phyloP scores from a whole-genome alignment of 2,888 invertebrate species.

The Cylloceria caligata region DNA sequence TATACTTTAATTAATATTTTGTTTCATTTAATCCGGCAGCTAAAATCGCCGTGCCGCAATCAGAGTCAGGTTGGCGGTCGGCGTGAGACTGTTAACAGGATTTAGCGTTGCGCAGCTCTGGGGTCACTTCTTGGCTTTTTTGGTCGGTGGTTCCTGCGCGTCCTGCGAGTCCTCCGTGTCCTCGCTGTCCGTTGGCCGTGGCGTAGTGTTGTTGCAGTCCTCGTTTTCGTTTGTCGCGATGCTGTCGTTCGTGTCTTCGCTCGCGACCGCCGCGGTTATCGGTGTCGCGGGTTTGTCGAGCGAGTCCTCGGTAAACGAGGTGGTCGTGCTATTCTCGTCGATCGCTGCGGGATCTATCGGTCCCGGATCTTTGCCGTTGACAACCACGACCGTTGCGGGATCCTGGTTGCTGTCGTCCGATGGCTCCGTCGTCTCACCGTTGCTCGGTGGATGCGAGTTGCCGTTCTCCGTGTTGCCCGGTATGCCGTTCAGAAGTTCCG shows the following conservation, averaged over 20 bases:
- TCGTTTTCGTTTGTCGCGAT: slow-evolving; percentile 86
- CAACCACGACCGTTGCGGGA: slow-evolving; percentile 84
- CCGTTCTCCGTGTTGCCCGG: slow-evolving; percentile 85
- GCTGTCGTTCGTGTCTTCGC: slow-evolving; percentile 87
- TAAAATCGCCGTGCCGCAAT: slow-evolving; percentile 81
- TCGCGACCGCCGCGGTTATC: slow-evolving; percentile 83
- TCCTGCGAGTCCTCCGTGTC: slow-evolving; percentile 84
- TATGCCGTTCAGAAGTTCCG: slow-evolving; percentile 93
- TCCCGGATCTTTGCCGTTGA: slow-evolving; percentile 84
- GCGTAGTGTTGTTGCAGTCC: slow-evolving; percentile 79
- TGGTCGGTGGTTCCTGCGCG: slow-evolving; percentile 85
- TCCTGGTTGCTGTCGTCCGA: slow-evolving; percentile 94
- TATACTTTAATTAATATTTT: slow-evolving; percentile 25
- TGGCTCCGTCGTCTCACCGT: slow-evolving; percentile 85
- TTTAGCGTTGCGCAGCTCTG: slow-evolving; percentile 67
- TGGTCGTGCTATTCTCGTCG: slow-evolving; percentile 90
- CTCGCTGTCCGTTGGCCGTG: slow-evolving; percentile 82
- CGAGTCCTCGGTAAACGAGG: slow-evolving; percentile 92
- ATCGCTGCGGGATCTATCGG: slow-evolving; percentile 86
- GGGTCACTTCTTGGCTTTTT: slow-evolving; percentile 87
- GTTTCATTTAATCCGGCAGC: slow-evolving; percentile 59
- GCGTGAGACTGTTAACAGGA: slow-evolving; percentile 79
- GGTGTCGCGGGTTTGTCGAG: slow-evolving; percentile 89
- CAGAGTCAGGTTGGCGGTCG: slow-evolving; percentile 79
- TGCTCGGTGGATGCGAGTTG: slow-evolving; percentile 82